Percentiles rank a stretch among this genome's conserved stretches.
phyloP scores from a whole-genome alignment of 1,140 invertebrate species.

The Aphelenchoides fujianensis region DNA sequence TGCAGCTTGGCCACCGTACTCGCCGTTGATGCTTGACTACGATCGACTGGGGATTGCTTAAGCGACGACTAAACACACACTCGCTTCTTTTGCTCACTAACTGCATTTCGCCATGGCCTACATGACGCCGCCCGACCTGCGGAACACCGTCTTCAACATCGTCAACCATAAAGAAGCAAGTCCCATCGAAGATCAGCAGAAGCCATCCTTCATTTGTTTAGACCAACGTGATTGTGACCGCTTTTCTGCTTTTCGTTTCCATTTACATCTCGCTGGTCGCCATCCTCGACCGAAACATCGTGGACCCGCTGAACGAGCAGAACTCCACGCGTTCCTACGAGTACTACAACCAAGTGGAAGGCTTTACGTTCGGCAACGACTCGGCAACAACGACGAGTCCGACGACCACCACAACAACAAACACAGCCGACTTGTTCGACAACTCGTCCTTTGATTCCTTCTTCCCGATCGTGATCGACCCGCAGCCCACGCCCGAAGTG shows the following conservation, averaged over 20 bases:
- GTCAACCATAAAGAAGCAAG: conserved; percentile 18
- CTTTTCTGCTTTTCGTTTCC: conserved; percentile 30
- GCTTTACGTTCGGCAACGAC: neutral
- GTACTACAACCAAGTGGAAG: neutral
- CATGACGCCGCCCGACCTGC: neutral
- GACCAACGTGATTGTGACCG: conserved; percentile 46
- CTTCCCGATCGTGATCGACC: neutral
- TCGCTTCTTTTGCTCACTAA: too few species aligned
- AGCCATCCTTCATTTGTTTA: conserved; percentile 10
- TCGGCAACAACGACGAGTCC: neutral
- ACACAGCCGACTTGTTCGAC: neutral
- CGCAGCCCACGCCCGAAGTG: neutral
- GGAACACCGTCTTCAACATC: conserved; percentile 8
- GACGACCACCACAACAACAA: conserved; percentile 11
- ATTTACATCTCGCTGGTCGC: conserved; percentile 39
- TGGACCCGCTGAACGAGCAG: conserved; percentile 37
- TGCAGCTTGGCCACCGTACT: neutral
- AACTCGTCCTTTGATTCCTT: neutral
- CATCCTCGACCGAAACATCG: conserved; percentile 26
- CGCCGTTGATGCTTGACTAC: neutral
- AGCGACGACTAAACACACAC: neutral
- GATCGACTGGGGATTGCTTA: neutral
- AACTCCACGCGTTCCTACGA: neutral
- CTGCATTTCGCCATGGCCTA: neutral
- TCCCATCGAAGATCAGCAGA: neutral